Conservation (phyloP, 2,797 vertebrate species). For the Fundulus diaphanus region DNA sequence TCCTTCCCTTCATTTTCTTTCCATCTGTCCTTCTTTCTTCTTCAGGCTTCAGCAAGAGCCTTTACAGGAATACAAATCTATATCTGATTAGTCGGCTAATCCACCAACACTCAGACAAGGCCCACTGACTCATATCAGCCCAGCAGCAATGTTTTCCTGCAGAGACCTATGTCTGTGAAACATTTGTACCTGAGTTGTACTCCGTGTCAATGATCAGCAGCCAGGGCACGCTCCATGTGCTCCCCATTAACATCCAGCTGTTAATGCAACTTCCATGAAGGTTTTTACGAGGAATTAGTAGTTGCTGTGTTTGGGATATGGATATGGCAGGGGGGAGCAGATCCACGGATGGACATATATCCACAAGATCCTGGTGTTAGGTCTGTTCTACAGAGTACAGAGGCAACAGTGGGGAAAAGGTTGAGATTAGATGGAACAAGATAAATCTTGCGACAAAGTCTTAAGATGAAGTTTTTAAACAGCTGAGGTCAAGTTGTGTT, state of each 20-base stretch:
- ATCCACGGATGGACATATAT: background rate
- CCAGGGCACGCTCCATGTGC: constrained; percentile 66
- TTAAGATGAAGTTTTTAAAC: background rate
- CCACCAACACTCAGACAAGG: constrained; percentile 43
- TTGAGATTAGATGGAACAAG: background rate
- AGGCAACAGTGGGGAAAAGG: background rate
- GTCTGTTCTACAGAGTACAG: background rate
- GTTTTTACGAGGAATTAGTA: too few relatives aligned
- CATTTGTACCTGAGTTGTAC: constrained; percentile 47
- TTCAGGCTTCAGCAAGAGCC: constrained; percentile 21
- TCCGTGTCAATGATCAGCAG: constrained; percentile 59
- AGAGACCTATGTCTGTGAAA: constrained; percentile 22
- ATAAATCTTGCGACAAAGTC: background rate
- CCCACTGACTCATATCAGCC: constrained; percentile 35
- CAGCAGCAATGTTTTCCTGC: constrained; percentile 28
- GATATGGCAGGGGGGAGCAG: background rate
- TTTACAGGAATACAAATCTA: constrained; percentile 3
- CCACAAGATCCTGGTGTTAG: background rate
- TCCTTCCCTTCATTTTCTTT: too few relatives aligned
- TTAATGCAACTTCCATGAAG: too few relatives aligned
- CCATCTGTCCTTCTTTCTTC: constrained; percentile 18
- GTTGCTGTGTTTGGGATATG: too few relatives aligned
- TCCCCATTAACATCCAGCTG: constrained; percentile 73
- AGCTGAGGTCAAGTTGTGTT: background rate
- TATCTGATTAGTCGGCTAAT: constrained; percentile 58